These are phyloP conservation scores for Scaptomyza polygonia DNA, from an alignment of 2,888 invertebrate species.

Conservation along the genomic window DNA sequence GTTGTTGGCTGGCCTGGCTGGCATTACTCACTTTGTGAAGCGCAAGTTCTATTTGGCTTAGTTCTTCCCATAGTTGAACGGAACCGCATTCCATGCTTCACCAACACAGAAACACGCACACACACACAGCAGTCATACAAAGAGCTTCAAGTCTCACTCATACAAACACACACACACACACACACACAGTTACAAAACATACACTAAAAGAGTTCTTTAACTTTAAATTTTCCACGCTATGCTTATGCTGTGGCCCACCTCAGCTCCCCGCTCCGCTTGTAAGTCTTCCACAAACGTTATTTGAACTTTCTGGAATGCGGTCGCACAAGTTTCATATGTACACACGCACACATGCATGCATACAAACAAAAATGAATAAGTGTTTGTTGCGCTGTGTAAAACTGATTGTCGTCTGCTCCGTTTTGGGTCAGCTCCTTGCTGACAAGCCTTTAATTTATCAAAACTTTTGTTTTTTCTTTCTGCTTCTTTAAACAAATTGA, in stretches of 20 bases:
- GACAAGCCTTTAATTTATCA: slow-evolving; percentile 35
- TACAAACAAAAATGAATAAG: not conserved
- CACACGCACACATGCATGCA: not conserved
- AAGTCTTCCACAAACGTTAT: slow-evolving; percentile 54
- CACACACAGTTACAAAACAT: slow-evolving; percentile 29
- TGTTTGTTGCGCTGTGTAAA: slow-evolving; percentile 1
- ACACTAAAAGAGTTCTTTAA: slow-evolving; percentile 62
- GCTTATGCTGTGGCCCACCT: slow-evolving; percentile 47
- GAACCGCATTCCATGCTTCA: slow-evolving; percentile 68
- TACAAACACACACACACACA: slow-evolving; percentile 27
- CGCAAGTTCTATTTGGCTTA: slow-evolving; percentile 68
- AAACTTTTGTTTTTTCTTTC: slow-evolving; percentile 17
- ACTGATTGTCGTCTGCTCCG: slow-evolving; percentile 30
- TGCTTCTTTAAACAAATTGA: slow-evolving; percentile 24
- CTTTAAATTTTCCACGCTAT: slow-evolving; percentile 63
- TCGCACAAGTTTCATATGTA: slow-evolving; percentile 65
- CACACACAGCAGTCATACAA: slow-evolving; percentile 36
- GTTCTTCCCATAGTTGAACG: slow-evolving; percentile 58
- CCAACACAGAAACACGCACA: slow-evolving; percentile 39
- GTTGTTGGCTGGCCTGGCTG: slow-evolving; percentile 7
- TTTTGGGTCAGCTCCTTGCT: slow-evolving; percentile 39
- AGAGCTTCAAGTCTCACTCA: slow-evolving; percentile 34
- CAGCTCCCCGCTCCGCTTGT: slow-evolving; percentile 26
- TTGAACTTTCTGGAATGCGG: slow-evolving; percentile 77
- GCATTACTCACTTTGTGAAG: slow-evolving; percentile 59